These are phyloP conservation scores for Anas platyrhynchos DNA, from an alignment of 2,113 vertebrate genomes.

Conservation along the genomic window DNA sequence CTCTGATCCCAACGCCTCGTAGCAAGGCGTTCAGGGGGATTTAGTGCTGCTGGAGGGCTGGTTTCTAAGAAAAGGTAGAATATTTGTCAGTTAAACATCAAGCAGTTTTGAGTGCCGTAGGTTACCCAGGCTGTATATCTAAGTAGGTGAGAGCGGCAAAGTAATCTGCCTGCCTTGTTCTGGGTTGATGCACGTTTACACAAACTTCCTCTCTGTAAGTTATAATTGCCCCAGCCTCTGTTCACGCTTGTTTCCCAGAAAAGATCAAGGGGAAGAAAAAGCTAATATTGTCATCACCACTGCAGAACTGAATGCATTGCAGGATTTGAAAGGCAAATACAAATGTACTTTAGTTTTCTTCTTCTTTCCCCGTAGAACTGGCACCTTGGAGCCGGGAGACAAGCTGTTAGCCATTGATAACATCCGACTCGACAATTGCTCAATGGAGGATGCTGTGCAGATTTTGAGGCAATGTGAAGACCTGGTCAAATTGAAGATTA, in stretches of 20 bases:
- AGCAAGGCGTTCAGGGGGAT: constrained; percentile 5
- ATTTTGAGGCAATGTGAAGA: constrained; percentile 94
- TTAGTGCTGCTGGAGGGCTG: background rate
- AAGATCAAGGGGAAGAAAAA: constrained; percentile 3
- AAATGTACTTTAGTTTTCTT: constrained; percentile 5
- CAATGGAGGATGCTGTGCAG: constrained; percentile 95
- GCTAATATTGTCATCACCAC: background rate
- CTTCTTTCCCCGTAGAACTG: constrained; percentile 81
- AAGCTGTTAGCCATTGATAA: constrained; percentile 95
- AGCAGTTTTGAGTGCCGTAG: background rate
- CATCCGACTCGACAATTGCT: constrained; percentile 91
- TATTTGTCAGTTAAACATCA: background rate
- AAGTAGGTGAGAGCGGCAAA: too few species aligned
- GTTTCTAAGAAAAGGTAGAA: background rate
- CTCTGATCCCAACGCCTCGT: background rate
- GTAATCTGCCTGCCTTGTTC: background rate
- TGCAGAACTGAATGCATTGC: background rate
- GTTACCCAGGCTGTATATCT: background rate
- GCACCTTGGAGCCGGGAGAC: constrained; percentile 96
- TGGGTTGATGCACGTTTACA: background rate
- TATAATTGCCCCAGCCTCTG: background rate
- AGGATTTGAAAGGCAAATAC: constrained; percentile 36
- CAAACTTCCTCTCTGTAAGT: background rate
- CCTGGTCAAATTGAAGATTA: constrained; percentile 95
- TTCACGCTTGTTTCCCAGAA: background rate